Conservation (phyloP, 2,888 invertebrate species). For the Nesidiocoris tenuis region DNA sequence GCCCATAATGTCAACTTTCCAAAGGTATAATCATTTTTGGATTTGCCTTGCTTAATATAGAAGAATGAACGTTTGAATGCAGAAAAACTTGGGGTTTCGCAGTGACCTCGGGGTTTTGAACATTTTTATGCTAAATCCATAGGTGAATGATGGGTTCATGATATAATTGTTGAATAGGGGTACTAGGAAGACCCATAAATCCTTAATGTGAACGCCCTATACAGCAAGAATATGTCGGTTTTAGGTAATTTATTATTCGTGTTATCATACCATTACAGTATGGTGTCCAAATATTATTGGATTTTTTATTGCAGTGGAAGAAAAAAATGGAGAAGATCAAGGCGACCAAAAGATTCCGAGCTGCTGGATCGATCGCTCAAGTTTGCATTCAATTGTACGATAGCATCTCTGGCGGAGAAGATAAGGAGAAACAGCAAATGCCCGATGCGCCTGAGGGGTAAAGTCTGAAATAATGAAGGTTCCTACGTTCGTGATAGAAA, state of each 20-base stretch:
- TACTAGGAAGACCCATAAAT: too few species aligned
- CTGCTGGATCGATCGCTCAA: slow-evolving; percentile 64
- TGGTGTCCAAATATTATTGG: not conserved
- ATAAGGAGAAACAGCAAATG: slow-evolving; percentile 36
- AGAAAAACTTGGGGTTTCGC: too few species aligned
- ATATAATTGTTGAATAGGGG: too few species aligned
- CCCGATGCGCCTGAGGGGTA: slow-evolving; percentile 1
- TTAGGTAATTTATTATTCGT: not conserved
- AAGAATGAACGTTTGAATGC: too few species aligned
- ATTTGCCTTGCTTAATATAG: too few species aligned
- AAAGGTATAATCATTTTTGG: too few species aligned
- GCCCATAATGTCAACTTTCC: too few species aligned
- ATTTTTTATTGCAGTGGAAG: slow-evolving; percentile 62
- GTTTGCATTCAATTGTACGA: slow-evolving; percentile 52
- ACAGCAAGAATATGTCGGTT: too few species aligned
- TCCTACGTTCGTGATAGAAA: not conserved
- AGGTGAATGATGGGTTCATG: too few species aligned
- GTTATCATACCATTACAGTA: not conserved
- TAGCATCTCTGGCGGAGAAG: slow-evolving; percentile 42
- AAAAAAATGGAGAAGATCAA: slow-evolving; percentile 66
- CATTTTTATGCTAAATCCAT: too few species aligned
- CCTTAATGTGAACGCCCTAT: too few species aligned
- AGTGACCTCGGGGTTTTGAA: too few species aligned
- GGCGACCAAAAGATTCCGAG: slow-evolving; percentile 67
- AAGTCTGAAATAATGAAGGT: not conserved